A percentile compares a stretch with the other conserved stretches of the same genome.
Conservation (phyloP, 1,140 invertebrate species). For the Cydia strobilella region DNA sequence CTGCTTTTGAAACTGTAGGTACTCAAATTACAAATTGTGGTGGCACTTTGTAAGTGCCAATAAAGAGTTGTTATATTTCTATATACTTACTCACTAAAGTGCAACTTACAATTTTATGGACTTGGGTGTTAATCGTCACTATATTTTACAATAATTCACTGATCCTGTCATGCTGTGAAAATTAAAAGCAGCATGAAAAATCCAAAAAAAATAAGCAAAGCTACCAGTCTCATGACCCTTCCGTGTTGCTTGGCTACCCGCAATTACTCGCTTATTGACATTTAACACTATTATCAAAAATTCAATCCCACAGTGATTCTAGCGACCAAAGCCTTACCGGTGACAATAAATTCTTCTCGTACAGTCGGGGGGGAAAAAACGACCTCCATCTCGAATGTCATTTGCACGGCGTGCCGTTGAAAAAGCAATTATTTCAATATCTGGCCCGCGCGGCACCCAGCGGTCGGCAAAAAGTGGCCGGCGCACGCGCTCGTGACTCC, state of each 20-base stretch:
- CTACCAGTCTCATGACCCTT: not conserved
- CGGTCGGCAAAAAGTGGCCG: slow-evolving; percentile 61
- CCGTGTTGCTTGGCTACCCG: slow-evolving; percentile 25
- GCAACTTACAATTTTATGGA: too few relatives aligned
- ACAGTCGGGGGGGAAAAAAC: slow-evolving; percentile 65
- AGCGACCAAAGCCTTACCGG: slow-evolving; percentile 62
- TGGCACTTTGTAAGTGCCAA: too few relatives aligned
- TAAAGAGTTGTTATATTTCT: too few relatives aligned
- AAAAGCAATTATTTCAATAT: slow-evolving; percentile 80
- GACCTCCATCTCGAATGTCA: slow-evolving; percentile 79
- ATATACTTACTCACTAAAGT: too few relatives aligned
- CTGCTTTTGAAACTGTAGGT: too few relatives aligned
- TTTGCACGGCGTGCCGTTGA: slow-evolving; percentile 78
- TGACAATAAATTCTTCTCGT: slow-evolving; percentile 67
- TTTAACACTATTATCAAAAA: slow-evolving; percentile 47
- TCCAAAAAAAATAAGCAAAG: not conserved
- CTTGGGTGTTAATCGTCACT: too few relatives aligned
- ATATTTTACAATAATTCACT: not conserved
- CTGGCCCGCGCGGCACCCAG: slow-evolving; percentile 70
- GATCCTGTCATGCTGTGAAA: not conserved
- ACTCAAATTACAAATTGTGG: too few relatives aligned
- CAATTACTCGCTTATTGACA: slow-evolving; percentile 27
- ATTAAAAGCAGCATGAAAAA: not conserved
- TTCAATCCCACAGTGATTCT: slow-evolving; percentile 27
- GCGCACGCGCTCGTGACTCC: slow-evolving; percentile 71